Evolutionary conservation across 2,888 invertebrate species (phyloP).

Genomic region (Caenorhabditis becei): DNA sequence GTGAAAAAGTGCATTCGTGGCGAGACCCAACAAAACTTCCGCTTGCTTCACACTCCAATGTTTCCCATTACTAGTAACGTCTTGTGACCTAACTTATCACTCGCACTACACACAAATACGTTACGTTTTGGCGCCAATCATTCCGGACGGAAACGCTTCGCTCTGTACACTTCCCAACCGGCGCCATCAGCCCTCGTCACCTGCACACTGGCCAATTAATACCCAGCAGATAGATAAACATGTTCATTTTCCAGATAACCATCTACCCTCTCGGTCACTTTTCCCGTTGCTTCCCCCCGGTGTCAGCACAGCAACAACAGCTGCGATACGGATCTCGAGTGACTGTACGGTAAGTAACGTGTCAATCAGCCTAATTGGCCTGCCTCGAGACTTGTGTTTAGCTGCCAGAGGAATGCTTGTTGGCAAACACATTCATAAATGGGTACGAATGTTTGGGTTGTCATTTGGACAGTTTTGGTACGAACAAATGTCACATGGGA

Average conservation of each 20-base stretch:
- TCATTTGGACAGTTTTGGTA: slow-evolving; percentile 18
- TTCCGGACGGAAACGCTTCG: slow-evolving; percentile 52
- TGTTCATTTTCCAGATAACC: slow-evolving; percentile 56
- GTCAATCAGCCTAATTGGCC: slow-evolving; percentile 13
- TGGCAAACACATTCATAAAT: slow-evolving; percentile 16
- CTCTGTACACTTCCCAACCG: slow-evolving; percentile 1
- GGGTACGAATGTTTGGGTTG: slow-evolving; percentile 8
- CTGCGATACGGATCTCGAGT: slow-evolving; percentile 2
- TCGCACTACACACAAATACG: background rate
- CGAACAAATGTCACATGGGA: slow-evolving; percentile 36
- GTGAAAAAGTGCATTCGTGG: no score
- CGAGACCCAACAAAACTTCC: background rate
- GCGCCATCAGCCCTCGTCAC: slow-evolving; percentile 18
- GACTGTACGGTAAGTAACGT: slow-evolving; percentile 12
- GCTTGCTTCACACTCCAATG: background rate
- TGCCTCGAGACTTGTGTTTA: background rate
- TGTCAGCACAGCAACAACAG: slow-evolving; percentile 12
- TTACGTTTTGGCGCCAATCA: slow-evolving; percentile 42
- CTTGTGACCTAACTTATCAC: slow-evolving; percentile 19
- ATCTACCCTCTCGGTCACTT: slow-evolving; percentile 1
- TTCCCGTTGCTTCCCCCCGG: background rate
- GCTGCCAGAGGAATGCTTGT: background rate
- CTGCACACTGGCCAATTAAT: slow-evolving; percentile 8
- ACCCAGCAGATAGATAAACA: slow-evolving; percentile 45
- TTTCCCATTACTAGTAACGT: slow-evolving; percentile 10